phyloP scores from a whole-genome alignment of 2,797 vertebrate genomes.

The Vultur gryphus region DNA sequence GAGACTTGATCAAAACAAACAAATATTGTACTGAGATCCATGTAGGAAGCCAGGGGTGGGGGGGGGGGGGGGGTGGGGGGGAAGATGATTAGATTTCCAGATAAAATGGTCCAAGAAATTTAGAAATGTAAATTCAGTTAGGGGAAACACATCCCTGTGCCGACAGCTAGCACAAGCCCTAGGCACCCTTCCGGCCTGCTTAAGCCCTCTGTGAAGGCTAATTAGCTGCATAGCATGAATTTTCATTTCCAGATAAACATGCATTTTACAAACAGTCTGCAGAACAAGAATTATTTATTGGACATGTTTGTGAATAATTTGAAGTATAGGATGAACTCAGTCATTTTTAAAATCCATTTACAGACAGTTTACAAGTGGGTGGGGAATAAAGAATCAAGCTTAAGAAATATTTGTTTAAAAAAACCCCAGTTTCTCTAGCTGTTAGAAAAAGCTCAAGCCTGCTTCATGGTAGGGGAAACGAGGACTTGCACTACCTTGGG shows the following conservation, averaged over 20 bases:
- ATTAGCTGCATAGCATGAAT: conserved; percentile 18
- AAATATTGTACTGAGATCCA: background rate
- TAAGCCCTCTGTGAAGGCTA: conserved; percentile 1
- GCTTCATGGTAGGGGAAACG: background rate
- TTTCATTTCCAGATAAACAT: conserved; percentile 21
- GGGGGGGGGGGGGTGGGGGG: too few species aligned
- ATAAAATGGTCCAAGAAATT: background rate
- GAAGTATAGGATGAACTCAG: background rate
- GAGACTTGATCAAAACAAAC: background rate
- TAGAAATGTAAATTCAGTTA: conserved; percentile 11
- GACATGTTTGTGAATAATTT: background rate
- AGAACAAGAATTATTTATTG: conserved; percentile 7
- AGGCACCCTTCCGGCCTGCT: background rate
- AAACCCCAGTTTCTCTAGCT: accelerated
- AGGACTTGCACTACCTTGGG: background rate
- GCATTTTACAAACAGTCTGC: conserved; percentile 9
- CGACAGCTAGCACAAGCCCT: background rate
- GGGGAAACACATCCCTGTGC: background rate
- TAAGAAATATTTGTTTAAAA: background rate
- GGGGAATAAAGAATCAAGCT: background rate
- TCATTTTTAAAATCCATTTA: background rate
- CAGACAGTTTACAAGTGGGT: background rate
- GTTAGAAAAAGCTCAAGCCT: background rate
- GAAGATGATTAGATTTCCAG: background rate
- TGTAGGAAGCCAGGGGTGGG: background rate